phyloP scores from a whole-genome alignment of 2,797 vertebrate species.

The Chromis chromis region DNA sequence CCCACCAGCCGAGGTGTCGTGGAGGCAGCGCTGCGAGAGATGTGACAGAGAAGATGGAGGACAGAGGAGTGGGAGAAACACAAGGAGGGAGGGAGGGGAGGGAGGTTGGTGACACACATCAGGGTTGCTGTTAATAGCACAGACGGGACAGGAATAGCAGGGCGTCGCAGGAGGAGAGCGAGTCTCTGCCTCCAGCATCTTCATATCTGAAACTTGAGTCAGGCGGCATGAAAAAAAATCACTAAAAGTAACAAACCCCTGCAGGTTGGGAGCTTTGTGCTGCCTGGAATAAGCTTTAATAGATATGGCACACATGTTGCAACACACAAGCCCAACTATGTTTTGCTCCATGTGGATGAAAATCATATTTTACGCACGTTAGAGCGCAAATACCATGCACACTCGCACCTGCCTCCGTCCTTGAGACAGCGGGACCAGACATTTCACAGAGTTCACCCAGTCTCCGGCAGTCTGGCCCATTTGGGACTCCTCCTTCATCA shows the following conservation, averaged over 20 bases:
- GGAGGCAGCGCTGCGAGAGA: conserved; percentile 28
- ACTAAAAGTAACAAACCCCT: not conserved
- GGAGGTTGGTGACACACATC: conserved; percentile 85
- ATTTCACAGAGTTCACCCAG: conserved; percentile 46
- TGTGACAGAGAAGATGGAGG: conserved; percentile 66
- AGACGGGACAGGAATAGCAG: conserved; percentile 79
- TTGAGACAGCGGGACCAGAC: conserved; percentile 52
- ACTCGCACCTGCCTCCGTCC: conserved; percentile 51
- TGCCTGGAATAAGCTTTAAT: not conserved
- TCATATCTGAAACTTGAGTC: conserved; percentile 37
- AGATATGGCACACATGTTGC: not conserved
- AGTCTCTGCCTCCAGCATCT: conserved; percentile 50
- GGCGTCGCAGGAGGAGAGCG: conserved; percentile 67
- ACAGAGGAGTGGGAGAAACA: conserved; percentile 42
- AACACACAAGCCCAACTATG: not conserved
- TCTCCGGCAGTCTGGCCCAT: conserved; percentile 61
- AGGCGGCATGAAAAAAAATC: not conserved
- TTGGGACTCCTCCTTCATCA: conserved; percentile 69
- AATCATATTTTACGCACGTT: too few relatives aligned
- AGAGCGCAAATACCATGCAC: not conserved
- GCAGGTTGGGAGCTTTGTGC: not conserved
- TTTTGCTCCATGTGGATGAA: too few relatives aligned
- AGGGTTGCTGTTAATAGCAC: conserved; percentile 79
- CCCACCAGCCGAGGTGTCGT: conserved; percentile 8
- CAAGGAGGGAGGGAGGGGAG: conserved; percentile 53